phyloP scores from a whole-genome alignment of 2,113 vertebrate species.

The Sisor rabdophorus region DNA sequence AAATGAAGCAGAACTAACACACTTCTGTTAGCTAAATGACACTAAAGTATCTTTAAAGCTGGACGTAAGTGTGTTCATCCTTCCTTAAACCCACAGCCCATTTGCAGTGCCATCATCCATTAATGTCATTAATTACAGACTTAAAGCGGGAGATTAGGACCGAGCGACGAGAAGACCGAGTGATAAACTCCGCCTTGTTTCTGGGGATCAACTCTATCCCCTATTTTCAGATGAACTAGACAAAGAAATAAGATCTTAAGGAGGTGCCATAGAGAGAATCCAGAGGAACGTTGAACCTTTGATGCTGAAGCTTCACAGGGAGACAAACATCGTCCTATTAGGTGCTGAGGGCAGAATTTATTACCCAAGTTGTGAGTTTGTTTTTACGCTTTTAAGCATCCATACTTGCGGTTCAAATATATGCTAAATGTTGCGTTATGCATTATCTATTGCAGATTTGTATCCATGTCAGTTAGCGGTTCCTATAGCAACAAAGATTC shows the following conservation, averaged over 20 bases:
- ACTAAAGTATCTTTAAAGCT: background rate
- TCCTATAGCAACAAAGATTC: background rate
- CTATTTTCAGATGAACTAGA: background rate
- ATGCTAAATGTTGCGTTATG: background rate
- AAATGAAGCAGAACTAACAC: background rate
- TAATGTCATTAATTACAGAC: background rate
- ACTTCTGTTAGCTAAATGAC: background rate
- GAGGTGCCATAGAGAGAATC: background rate
- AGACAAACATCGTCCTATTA: background rate
- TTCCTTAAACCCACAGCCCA: background rate
- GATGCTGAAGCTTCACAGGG: background rate
- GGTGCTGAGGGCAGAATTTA: background rate
- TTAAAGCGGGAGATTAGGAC: background rate
- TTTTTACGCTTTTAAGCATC: background rate
- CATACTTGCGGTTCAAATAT: background rate
- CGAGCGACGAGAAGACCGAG: background rate
- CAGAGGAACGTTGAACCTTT: background rate
- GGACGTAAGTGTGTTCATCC: background rate
- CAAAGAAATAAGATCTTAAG: background rate
- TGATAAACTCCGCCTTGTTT: background rate
- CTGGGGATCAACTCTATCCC: no score
- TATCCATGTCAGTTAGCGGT: background rate
- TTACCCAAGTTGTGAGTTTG: background rate
- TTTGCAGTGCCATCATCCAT: conserved; percentile 1
- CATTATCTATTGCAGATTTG: background rate